Base-by-base conservation (phyloP, 2,888 invertebrate species). In the Zygothrica quintamaculata region DNA sequence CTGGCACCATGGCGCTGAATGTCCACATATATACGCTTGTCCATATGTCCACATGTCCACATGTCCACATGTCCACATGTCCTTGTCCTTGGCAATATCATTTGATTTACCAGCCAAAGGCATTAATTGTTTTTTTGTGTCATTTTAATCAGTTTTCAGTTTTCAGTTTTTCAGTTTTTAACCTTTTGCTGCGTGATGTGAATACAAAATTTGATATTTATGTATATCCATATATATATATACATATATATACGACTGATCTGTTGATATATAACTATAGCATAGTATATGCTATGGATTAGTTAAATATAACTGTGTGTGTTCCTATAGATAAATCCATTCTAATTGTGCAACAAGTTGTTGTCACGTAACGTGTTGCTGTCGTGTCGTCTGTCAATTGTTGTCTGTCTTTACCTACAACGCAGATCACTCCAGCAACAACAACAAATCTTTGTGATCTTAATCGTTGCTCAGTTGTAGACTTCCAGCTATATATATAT, bases 1-100 rank as follows among this genome's bases (percentile, higher is more conserved):
- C 80, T 82, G 79, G 84, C 82, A 79, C 82, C 79, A 84, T 79
- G 80, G 77, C 84, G 86, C 85, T 84, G 71, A 15, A n/a, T 55
- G 40, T 50, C 58, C 16, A 15, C 4, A 11, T 31, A 31, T 31
- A 42, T 25, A 16, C 7, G n/a, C n/a, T n/a, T 37, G 40, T 31
- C 47, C 31, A 42, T 42, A 6, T 42, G 16, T n/a, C 22, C 26
- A n/a, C n/a, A n/a, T 55, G 40, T 50, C 58, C 16, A 15, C 4
- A 11, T 31, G 36, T 31, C 47, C 31, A 16, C 7, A 9, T 37
- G 40, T 31, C 47, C 31, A 42, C 47, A 6, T 42, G 16, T n/a
- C 22, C 26, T 29, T 46, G 81, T 79, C 73, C 80, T 84, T 81
- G 79, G 80, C 74, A 66, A 79, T 84, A 81, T 75, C 77, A 84